phyloP scores from a whole-genome alignment of 1,140 invertebrate species.

The Cotesia vestalis region DNA sequence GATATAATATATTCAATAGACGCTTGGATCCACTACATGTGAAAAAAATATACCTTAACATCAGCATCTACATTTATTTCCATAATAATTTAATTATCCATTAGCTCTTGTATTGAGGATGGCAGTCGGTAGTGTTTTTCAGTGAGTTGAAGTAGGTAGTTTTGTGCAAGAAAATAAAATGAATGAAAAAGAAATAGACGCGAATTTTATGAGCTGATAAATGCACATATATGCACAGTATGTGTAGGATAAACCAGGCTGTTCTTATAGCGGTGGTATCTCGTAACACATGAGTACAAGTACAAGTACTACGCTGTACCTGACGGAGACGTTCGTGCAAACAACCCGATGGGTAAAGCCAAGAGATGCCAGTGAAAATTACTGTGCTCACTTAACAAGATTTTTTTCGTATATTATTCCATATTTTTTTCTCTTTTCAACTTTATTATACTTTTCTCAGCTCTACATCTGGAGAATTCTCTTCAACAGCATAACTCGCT shows the following conservation, averaged over 20 bases:
- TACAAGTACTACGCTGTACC: not conserved
- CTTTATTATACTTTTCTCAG: not conserved
- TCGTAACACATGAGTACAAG: not conserved
- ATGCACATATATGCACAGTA: too few relatives aligned
- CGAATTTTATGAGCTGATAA: not conserved
- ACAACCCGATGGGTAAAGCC: conserved; percentile 22
- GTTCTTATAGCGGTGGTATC: conserved; percentile 14
- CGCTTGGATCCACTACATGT: too few relatives aligned
- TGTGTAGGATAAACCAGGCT: not conserved
- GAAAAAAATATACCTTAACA: too few relatives aligned
- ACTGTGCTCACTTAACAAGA: not conserved
- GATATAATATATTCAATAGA: too few relatives aligned
- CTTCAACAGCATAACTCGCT: conserved; percentile 3
- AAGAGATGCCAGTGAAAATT: conserved; percentile 15
- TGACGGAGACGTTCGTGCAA: conserved; percentile 15
- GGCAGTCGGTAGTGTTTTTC: too few relatives aligned
- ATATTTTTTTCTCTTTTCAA: not conserved
- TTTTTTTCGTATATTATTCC: not conserved
- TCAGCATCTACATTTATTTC: too few relatives aligned
- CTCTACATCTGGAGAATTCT: not conserved
- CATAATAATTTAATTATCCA: too few relatives aligned
- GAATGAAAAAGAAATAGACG: not conserved
- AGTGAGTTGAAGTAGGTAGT: conserved; percentile 1
- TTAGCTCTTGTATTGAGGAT: too few relatives aligned
- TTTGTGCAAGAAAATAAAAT: too few relatives aligned